Percentiles rank a stretch among this genome's conserved stretches.
phyloP scores from a whole-genome alignment of 2,888 invertebrate genomes.

The Podotricha telesiphe region DNA sequence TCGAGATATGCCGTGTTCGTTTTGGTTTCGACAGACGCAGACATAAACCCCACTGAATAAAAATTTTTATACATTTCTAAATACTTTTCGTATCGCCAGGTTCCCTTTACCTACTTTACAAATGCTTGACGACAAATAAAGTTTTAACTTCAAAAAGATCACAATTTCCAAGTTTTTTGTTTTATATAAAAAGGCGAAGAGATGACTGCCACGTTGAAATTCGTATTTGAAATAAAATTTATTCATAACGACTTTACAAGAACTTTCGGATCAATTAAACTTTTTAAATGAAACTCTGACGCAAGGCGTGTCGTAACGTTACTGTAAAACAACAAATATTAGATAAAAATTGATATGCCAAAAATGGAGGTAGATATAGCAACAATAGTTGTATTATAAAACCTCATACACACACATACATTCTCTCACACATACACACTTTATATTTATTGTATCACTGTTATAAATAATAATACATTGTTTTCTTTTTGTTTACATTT shows the following conservation, averaged over 20 bases:
- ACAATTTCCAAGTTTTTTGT: slow-evolving; percentile 4
- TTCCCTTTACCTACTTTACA: no score
- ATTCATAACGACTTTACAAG: slow-evolving; percentile 15
- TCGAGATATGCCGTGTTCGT: no score
- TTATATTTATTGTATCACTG: no score
- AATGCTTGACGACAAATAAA: background rate
- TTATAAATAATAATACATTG: no score
- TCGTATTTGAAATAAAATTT: slow-evolving; percentile 16
- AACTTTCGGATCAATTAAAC: slow-evolving; percentile 15
- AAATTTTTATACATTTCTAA: no score
- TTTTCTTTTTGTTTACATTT: no score
- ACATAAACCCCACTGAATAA: no score
- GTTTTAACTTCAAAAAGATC: slow-evolving; percentile 3
- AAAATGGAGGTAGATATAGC: background rate
- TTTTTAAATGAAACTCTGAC: slow-evolving; percentile 17
- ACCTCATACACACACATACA: no score
- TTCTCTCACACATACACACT: no score
- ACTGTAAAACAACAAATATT: background rate
- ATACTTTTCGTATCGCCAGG: no score
- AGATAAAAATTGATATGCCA: background rate
- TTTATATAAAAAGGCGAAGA: slow-evolving; percentile 7
- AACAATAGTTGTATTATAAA: no score
- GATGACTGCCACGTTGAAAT: slow-evolving; percentile 11
- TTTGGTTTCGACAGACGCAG: no score
- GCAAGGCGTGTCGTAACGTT: background rate